Conservation (phyloP, 2,113 vertebrate genomes). For the Corythoichthys intestinalis region DNA sequence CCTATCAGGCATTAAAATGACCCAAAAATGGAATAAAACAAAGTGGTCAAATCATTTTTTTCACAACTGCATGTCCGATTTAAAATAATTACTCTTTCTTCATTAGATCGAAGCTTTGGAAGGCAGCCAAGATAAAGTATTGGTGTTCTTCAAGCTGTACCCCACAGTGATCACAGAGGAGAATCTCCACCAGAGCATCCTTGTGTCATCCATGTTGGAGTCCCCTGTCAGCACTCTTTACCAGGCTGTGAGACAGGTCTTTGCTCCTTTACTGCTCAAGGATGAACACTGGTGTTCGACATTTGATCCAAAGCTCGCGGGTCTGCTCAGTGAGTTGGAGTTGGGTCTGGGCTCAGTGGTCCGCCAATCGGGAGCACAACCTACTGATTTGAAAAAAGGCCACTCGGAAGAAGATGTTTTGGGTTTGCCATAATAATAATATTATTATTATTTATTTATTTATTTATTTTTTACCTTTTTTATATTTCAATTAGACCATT, state of each 20-base stretch:
- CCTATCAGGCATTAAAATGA: no score
- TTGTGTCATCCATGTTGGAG: constrained; percentile 94
- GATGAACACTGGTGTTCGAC: constrained; percentile 88
- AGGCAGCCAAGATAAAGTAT: constrained; percentile 75
- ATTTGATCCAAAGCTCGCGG: constrained; percentile 92
- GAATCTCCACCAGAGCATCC: constrained; percentile 85
- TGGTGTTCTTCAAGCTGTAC: constrained; percentile 93
- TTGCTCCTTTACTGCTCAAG: constrained; percentile 87
- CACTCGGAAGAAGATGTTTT: constrained; percentile 77
- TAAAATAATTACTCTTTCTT: constrained; percentile 8
- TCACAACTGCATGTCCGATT: background rate
- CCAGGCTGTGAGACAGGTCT: constrained; percentile 87
- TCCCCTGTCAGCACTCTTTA: constrained; percentile 93
- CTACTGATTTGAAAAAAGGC: constrained; percentile 60
- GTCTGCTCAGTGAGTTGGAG: constrained; percentile 88
- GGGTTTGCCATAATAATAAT: constrained; percentile 64
- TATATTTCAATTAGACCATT: background rate
- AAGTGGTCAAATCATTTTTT: no score
- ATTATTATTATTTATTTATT: no score
- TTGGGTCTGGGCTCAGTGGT: constrained; percentile 83
- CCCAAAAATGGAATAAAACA: no score
- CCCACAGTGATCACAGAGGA: constrained; percentile 91
- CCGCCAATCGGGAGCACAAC: constrained; percentile 74
- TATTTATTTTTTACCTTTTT: background rate
- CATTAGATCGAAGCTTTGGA: constrained; percentile 78